phyloP scores from a whole-genome alignment of 2,888 invertebrate genomes.

The Pollenia angustigena region DNA sequence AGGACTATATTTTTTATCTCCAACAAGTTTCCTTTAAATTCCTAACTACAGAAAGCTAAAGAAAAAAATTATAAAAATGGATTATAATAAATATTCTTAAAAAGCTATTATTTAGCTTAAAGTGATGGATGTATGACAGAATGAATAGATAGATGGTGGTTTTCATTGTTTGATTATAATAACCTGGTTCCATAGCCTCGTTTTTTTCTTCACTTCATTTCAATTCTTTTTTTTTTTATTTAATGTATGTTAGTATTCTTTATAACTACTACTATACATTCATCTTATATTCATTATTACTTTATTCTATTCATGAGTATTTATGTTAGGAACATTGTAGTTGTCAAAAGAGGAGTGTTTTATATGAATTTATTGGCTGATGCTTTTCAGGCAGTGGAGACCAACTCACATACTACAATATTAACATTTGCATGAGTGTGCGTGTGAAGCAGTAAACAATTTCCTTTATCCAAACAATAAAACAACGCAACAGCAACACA shows the following conservation, averaged over 20 bases:
- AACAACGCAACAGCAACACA: too few species aligned
- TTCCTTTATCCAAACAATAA: too few species aligned
- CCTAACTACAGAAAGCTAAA: neutral
- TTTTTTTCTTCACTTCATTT: slow-evolving; percentile 29
- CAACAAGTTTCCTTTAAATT: too few species aligned
- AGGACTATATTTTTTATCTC: neutral
- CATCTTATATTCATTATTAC: slow-evolving; percentile 15
- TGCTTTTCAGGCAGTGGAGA: neutral
- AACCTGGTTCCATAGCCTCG: slow-evolving; percentile 69
- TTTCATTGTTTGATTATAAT: slow-evolving; percentile 55
- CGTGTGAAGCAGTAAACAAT: too few species aligned
- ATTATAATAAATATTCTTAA: neutral
- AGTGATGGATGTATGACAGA: slow-evolving; percentile 10
- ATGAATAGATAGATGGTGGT: slow-evolving; percentile 6
- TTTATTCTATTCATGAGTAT: slow-evolving; percentile 3
- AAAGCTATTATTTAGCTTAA: neutral
- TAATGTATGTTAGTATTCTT: slow-evolving; percentile 12
- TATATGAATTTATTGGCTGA: slow-evolving; percentile 39
- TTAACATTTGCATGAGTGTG: neutral
- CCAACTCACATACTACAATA: too few species aligned
- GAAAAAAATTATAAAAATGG: neutral
- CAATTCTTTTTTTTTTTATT: slow-evolving; percentile 6
- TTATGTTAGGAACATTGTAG: neutral
- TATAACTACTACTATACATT: neutral
- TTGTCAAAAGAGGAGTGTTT: slow-evolving; percentile 55